A percentile compares a stretch with the other conserved stretches of the same genome.
phyloP scores from a whole-genome alignment of 2,797 vertebrate species.

The Peromyscus aztecus region DNA sequence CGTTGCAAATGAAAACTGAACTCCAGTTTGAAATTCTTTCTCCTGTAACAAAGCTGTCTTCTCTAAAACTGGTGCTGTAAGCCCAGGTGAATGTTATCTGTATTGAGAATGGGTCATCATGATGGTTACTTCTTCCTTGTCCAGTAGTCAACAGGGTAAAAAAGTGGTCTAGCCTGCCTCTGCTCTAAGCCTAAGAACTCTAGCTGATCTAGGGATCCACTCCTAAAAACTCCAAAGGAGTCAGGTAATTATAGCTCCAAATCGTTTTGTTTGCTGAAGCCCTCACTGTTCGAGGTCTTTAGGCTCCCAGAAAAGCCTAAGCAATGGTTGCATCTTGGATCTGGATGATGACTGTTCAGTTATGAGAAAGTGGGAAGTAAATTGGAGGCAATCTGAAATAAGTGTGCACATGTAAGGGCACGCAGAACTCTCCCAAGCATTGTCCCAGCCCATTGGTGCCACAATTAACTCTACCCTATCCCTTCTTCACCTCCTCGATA shows the following conservation, averaged over 20 bases:
- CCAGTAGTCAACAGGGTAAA: too few species aligned
- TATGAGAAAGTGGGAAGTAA: neutral
- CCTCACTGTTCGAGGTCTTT: neutral
- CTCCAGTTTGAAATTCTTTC: neutral
- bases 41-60: neutral
- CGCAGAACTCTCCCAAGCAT: neutral
- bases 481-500: rapidly evolving
- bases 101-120: neutral
- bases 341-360: neutral
- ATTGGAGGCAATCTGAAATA: neutral
- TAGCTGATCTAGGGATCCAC: neutral
- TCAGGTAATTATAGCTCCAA: neutral
- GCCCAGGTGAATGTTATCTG: neutral
- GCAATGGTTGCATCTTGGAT: neutral
- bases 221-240: neutral
- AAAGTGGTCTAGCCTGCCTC: neutral
- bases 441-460: too few species aligned
- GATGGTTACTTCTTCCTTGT: neutral
- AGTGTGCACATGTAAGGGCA: neutral
- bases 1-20: neutral
- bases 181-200: neutral
- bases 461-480: too few species aligned
- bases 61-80: neutral
- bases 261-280: neutral
- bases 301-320: neutral